phyloP scores from a whole-genome alignment of 35 echinoderm and acorn worm species.

The Ophiothrix spiculata region DNA sequence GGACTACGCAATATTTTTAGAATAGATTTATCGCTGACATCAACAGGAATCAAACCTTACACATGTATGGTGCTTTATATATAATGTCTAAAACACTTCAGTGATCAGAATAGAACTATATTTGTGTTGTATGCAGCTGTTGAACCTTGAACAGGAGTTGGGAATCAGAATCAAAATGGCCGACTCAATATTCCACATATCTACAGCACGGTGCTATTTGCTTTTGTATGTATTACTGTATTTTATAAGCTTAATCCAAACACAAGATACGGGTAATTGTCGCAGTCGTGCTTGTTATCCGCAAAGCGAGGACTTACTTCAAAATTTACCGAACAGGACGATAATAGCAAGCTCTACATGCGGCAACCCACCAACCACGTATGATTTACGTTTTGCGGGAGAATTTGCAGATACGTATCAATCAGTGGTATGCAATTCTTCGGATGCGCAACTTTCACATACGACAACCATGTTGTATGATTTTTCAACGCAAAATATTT shows the following conservation, averaged over 20 bases:
- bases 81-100: not conserved
- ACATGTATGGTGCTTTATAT: no score
- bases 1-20: no score
- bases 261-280: slow-evolving; percentile 1
- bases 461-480: slow-evolving; percentile 41
- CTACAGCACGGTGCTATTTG: not conserved
- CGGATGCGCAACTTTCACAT: slow-evolving; percentile 41
- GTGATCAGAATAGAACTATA: no score
- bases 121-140: no score
- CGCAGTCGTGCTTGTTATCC: slow-evolving; percentile 74
- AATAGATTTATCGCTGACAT: no score
- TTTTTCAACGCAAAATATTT: not conserved
- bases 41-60: no score
- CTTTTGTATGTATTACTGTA: not conserved
- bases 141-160: no score
- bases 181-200: not conserved
- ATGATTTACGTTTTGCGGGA: slow-evolving; percentile 11
- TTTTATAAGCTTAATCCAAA: not conserved
- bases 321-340: slow-evolving; percentile 34
- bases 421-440: slow-evolving; percentile 44
- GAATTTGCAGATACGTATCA: slow-evolving; percentile 11
- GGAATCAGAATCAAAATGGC: not conserved
- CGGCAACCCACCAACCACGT: slow-evolving; percentile 49
- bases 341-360: slow-evolving; percentile 70
- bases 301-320: slow-evolving; percentile 56